Evolutionary conservation across 2,113 vertebrate species (phyloP), one percentile per base, ranked within the genome.

Genomic region (Oceanodroma tethys): DNA sequence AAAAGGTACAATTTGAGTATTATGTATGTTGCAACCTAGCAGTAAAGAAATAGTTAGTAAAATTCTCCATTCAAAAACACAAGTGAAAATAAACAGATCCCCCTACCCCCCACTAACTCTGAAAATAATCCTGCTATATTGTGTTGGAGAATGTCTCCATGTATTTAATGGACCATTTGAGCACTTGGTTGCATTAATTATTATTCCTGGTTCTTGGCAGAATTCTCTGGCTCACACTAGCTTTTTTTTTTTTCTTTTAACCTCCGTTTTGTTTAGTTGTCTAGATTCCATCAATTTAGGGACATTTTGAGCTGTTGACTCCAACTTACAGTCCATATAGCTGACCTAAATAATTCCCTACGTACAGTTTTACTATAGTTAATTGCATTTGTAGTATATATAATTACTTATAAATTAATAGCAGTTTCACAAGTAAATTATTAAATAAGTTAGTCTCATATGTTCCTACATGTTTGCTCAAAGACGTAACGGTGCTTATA

Each of bases 61-160:
- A 86, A 82, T 86, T 86, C 25, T 75, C 23, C 7, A 25, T 80
- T 88, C 11, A 85, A 32, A 93, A 86, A 40, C 4, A 30, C 11
- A 80, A 23, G 27, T 73, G 58, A 78, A 86, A 76, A 48, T 60
- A 72, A 68, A 34, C 7, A 43, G 14, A 13, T 9, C 6, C 5
- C 0, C 17, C 9, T 17, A 1, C 3, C 19, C 10, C 17, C 16
- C 12, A 9, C 27, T 53, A n/a, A 8, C n/a, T 59, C 55, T 52
- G 38, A 30, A 26, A 68, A 22, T 47, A 79, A 55, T 65, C 15
- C 19, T 81, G 32, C 9, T 53, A 5, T 67, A 18, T 43, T 65
- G 20, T 53, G 7, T 42, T 90, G 65, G 36, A 76, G 58, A 60
- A 36, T 43, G 6, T 75, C 42, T 76, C 19, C n/a, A 9, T 81